A percentile compares a stretch with the other conserved stretches of the same genome.
These are phyloP conservation scores for Cyprinodon diabolis DNA, from an alignment of 2,797 vertebrate species.

Conservation along the genomic window DNA sequence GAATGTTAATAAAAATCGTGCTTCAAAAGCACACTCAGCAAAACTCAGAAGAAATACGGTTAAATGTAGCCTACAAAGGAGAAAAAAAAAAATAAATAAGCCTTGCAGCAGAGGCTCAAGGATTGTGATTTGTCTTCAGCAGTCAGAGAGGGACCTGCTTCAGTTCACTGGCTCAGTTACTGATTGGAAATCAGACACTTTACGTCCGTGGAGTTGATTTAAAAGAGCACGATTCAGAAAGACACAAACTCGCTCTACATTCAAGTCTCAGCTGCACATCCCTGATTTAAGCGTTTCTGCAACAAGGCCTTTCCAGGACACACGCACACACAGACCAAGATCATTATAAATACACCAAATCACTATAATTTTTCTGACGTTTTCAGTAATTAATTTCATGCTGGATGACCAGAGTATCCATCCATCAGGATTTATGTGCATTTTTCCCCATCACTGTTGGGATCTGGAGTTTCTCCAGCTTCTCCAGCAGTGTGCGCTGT, in stretches of 20 bases:
- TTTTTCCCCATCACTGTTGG: conserved; percentile 36
- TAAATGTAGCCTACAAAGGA: conserved; percentile 17
- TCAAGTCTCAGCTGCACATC: conserved; percentile 10
- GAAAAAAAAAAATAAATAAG: not conserved
- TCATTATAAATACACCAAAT: conserved; percentile 62
- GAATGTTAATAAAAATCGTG: conserved; percentile 4
- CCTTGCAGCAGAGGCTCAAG: conserved; percentile 4
- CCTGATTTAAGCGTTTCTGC: not conserved
- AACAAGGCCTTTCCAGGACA: conserved; percentile 14
- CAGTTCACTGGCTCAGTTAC: conserved; percentile 22
- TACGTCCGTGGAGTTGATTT: conserved; percentile 43
- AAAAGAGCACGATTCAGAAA: conserved; percentile 24
- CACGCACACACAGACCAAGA: not conserved
- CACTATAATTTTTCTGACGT: conserved; percentile 60
- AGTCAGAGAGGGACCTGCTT: conserved; percentile 19
- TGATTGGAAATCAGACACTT: conserved; percentile 33
- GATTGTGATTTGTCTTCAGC: conserved; percentile 24
- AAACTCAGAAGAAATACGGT: conserved; percentile 20
- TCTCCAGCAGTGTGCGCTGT: too few relatives aligned
- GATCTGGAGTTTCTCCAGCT: too few relatives aligned
- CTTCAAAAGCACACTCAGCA: conserved; percentile 23
- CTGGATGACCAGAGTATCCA: conserved; percentile 39
- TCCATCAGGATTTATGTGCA: conserved; percentile 69
- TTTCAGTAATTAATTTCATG: conserved; percentile 70
- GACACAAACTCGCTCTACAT: conserved; percentile 10